phyloP scores from a whole-genome alignment of 2,113 vertebrate genomes.

The Centropristis striata region DNA sequence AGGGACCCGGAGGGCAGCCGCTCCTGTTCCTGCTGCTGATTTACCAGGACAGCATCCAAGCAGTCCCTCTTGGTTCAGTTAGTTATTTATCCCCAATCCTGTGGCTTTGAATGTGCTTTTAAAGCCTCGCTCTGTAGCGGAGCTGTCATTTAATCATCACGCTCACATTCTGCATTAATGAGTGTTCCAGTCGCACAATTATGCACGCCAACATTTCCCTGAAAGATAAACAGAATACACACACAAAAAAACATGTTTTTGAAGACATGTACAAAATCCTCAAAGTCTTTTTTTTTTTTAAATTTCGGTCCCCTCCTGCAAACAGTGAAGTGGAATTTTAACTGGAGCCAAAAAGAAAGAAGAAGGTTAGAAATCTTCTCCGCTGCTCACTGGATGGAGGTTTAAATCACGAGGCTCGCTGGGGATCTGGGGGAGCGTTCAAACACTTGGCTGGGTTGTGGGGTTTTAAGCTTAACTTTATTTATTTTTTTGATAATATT shows the following conservation, averaged over 20 bases:
- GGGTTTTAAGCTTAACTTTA: background rate
- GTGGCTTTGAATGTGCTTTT: background rate
- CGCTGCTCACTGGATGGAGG: background rate
- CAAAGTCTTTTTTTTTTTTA: slow-evolving; percentile 18
- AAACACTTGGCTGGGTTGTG: background rate
- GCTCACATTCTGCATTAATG: slow-evolving; percentile 4
- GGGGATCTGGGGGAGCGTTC: background rate
- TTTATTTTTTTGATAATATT: background rate
- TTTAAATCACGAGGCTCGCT: background rate
- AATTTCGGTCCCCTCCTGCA: background rate
- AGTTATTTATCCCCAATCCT: background rate
- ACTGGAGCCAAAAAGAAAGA: slow-evolving; percentile 7
- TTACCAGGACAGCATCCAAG: slow-evolving; percentile 17
- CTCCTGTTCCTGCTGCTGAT: slow-evolving; percentile 9
- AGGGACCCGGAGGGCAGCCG: background rate
- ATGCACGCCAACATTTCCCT: slow-evolving; percentile 9
- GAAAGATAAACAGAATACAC: slow-evolving; percentile 31
- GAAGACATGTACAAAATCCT: slow-evolving; percentile 38
- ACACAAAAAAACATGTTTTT: slow-evolving; percentile 28
- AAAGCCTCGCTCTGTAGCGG: background rate
- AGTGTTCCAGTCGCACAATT: slow-evolving; percentile 5
- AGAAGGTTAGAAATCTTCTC: background rate
- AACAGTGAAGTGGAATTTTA: background rate
- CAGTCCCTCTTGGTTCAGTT: background rate
- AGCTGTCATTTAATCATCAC: slow-evolving; percentile 27